phyloP scores from a whole-genome alignment of 2,113 vertebrate genomes.

The Climacteris rufus region DNA sequence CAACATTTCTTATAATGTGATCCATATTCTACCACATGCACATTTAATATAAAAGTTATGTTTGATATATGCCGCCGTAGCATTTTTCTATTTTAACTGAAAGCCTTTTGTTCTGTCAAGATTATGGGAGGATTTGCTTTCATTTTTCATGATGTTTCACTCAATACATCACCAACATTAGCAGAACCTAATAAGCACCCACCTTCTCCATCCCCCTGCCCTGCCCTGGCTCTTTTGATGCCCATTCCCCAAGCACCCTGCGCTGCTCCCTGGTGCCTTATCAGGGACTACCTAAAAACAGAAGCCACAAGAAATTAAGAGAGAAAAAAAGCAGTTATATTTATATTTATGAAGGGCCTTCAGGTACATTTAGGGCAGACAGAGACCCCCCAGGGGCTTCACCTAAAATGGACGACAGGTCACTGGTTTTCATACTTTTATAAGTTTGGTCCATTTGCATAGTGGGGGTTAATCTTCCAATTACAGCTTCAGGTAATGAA shows the following conservation, averaged over 20 bases:
- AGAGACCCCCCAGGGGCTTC: too few relatives aligned
- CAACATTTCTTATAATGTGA: constrained; percentile 62
- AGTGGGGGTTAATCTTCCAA: too few relatives aligned
- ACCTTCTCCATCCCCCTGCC: not conserved
- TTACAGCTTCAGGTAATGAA: too few relatives aligned
- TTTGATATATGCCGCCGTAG: constrained; percentile 65
- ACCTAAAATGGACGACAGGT: too few relatives aligned
- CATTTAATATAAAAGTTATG: constrained; percentile 73
- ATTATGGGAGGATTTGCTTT: constrained; percentile 71
- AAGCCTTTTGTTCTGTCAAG: constrained; percentile 77
- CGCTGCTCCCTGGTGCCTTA: not conserved
- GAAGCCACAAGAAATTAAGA: too few relatives aligned
- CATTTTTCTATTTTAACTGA: constrained; percentile 67
- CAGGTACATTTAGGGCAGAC: too few relatives aligned
- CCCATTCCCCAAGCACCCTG: not conserved
- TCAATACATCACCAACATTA: constrained; percentile 70
- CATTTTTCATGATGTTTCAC: constrained; percentile 70
- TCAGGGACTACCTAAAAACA: too few relatives aligned
- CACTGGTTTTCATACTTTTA: too few relatives aligned
- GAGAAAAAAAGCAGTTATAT: too few relatives aligned
- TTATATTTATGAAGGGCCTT: too few relatives aligned
- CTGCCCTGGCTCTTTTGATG: not conserved
- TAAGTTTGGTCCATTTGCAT: too few relatives aligned
- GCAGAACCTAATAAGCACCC: constrained; percentile 37
- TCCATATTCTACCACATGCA: constrained; percentile 67